Conservation (phyloP, 2,113 vertebrate genomes). For the Hippocampus abdominalis region DNA sequence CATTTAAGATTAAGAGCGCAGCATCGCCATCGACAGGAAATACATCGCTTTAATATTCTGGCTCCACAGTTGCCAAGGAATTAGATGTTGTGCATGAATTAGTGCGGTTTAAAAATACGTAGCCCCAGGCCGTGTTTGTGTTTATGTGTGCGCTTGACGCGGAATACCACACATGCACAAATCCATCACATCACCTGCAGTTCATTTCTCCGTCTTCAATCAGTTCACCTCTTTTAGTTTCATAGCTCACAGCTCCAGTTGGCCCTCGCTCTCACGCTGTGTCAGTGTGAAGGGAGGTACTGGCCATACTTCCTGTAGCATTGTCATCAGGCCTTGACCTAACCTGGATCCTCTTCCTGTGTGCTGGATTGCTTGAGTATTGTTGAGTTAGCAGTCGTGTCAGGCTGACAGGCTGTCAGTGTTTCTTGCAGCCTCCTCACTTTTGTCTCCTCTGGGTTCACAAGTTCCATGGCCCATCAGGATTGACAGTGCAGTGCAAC, state of each 20-base stretch:
- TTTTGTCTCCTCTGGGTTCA: neutral
- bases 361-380: constrained; percentile 38
- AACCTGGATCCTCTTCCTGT: constrained; percentile 36
- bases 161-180: constrained; percentile 27
- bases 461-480: neutral
- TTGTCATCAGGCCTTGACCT: constrained; percentile 51
- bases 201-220: constrained; percentile 43
- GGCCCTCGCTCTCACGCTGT: constrained; percentile 9
- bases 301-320: constrained; percentile 48
- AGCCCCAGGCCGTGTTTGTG: constrained; percentile 70
- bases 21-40: constrained; percentile 73
- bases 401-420: constrained; percentile 26
- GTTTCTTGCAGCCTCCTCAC: neutral
- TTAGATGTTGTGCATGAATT: constrained; percentile 73
- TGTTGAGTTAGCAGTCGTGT: constrained; percentile 42
- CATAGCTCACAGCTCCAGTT: neutral
- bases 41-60: constrained; percentile 70
- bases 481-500: neutral
- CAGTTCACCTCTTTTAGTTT: neutral
- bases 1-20: constrained; percentile 70
- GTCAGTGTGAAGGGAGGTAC: constrained; percentile 42
- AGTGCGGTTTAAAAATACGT: constrained; percentile 66
- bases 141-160: constrained; percentile 60
- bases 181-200: constrained; percentile 61
- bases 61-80: constrained; percentile 70